Percentiles rank a stretch among this genome's conserved stretches.
These are phyloP conservation scores for Trisateles emortualis DNA, from an alignment of 2,888 invertebrate species.

Conservation along the genomic window DNA sequence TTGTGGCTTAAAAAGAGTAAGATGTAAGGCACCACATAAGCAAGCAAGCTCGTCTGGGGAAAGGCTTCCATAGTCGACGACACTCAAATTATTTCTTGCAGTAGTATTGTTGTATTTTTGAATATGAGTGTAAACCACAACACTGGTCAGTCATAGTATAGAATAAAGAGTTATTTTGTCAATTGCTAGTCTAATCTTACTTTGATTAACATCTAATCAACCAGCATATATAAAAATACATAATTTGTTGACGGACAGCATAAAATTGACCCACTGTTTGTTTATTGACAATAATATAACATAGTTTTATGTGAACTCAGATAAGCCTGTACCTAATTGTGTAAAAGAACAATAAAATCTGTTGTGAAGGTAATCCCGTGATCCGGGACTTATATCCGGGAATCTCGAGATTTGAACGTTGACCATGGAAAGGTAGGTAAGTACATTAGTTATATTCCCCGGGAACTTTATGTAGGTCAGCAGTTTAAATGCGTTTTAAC, in stretches of 20 bases:
- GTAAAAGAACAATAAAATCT: constrained; percentile 47
- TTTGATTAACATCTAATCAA: too few species aligned
- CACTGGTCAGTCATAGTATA: too few species aligned
- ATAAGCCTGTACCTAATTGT: constrained; percentile 37
- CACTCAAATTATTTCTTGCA: too few species aligned
- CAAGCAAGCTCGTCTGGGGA: too few species aligned
- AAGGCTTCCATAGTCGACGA: too few species aligned
- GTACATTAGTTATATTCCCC: constrained; percentile 37
- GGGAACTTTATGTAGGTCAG: constrained; percentile 44
- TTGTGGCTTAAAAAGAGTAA: too few species aligned
- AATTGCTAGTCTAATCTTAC: too few species aligned
- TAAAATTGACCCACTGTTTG: constrained; percentile 15
- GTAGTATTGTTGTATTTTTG: too few species aligned
- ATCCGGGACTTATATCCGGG: constrained; percentile 43
- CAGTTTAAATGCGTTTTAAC: constrained; percentile 35
- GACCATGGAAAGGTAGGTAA: constrained; percentile 23
- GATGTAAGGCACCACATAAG: too few species aligned
- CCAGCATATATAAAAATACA: too few species aligned
- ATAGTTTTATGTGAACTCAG: constrained; percentile 29
- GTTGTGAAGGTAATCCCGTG: constrained; percentile 35
- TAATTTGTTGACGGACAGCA: constrained; percentile 7
- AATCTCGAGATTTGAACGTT: constrained; percentile 39
- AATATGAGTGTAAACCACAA: too few species aligned
- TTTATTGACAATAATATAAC: constrained; percentile 27
- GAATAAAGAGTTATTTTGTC: too few species aligned